Base-by-base conservation (phyloP, 2,797 vertebrate genomes). In the Okamejei kenojei region DNA sequence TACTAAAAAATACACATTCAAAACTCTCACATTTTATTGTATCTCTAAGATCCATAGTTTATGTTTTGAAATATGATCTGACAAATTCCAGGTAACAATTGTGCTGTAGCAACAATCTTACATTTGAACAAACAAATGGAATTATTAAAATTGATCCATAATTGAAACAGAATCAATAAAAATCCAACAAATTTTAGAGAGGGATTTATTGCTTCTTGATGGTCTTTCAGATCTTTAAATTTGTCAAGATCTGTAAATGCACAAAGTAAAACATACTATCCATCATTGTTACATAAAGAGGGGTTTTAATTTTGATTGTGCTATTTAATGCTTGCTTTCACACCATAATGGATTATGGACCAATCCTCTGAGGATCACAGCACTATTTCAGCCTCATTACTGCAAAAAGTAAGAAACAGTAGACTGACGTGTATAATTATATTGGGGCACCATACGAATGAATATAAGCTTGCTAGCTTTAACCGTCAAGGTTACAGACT, bases 71-170 rank as follows among this genome's bases (percentile, higher is more conserved):
- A 74, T 76, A 92, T 17, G 10, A n/a, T 54, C 38, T 38, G n/a
- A 71, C 32, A 13, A 3, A 71, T 73, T 73, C 73, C 32, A 76
- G 65, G 6, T 76, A 88, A 68, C n/a, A 74, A 29, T 17, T 15
- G 38, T 58, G 71, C 71, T 71, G 11, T 65, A 71, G 88, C 68
- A 35, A 54, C 45, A n/a, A 92, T 92, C n/a, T 92, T 92, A 92
- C 38, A 76, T 92, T 76, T 74, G 21, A n/a, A 76, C 7, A 38
- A 45, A 38, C 90, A 91, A 91, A 15, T 73, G 21, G 23, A 76
- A 92, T 58, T 74, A 92, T 29, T 29, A 76, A 54, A 54, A 76
- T n/a, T 92, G 38, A 45, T 76, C 68, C 38, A 76, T 58, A 29
- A 76, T 15, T 76, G 23, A 74, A 92, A 58, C 26, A 29, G 1